These are phyloP conservation scores for Phyto melanocephala DNA, from an alignment of 2,888 invertebrate species.

Conservation along the genomic window DNA sequence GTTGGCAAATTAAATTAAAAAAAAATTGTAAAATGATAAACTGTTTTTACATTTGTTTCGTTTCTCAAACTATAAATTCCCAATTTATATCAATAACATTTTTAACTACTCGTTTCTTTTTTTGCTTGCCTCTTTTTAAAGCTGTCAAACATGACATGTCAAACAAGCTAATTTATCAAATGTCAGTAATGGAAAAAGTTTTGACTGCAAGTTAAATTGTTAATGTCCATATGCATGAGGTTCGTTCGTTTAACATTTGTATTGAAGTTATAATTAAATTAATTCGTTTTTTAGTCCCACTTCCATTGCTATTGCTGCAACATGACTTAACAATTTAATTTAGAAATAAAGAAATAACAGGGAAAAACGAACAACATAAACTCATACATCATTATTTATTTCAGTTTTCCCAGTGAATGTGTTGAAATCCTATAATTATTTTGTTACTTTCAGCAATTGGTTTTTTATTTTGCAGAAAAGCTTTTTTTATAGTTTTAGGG, in stretches of 20 bases:
- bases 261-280: slow-evolving; percentile 49
- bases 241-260: slow-evolving; percentile 12
- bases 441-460: slow-evolving; percentile 42
- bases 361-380: not conserved
- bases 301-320: not conserved
- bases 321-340: slow-evolving; percentile 53
- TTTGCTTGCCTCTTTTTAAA: not conserved
- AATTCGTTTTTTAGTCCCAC: slow-evolving; percentile 10
- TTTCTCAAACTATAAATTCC: slow-evolving; percentile 19
- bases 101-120: not conserved
- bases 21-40: slow-evolving; percentile 50
- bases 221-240: slow-evolving; percentile 22
- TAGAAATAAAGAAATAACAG: slow-evolving; percentile 1
- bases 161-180: slow-evolving; percentile 56
- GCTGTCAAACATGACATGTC: slow-evolving; percentile 61
- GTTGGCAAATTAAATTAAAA: slow-evolving; percentile 54
- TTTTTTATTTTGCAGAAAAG: not conserved
- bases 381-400: slow-evolving; percentile 20
- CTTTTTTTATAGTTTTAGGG: not conserved
- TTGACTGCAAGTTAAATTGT: slow-evolving; percentile 40
- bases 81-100: slow-evolving; percentile 34
- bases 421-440: slow-evolving; percentile 53
- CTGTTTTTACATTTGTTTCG: not conserved
- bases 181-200: not conserved
- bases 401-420: slow-evolving; percentile 4